Evolutionary conservation across 2,113 vertebrate genomes (phyloP).

Genomic region (Jaculus jaculus): DNA sequence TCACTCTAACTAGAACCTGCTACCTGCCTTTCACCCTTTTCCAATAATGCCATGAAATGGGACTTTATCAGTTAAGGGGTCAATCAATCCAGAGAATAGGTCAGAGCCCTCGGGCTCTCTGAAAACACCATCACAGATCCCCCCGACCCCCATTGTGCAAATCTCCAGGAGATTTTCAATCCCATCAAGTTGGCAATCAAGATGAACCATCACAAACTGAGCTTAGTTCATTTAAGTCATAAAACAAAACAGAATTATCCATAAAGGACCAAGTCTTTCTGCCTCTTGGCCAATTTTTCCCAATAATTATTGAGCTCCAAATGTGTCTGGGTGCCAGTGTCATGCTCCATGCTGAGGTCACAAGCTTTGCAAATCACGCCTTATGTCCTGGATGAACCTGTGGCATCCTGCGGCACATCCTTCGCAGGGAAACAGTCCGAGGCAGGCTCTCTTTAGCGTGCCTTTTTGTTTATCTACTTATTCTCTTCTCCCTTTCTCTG

Average conservation of each 20-base stretch:
- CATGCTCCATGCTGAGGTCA: background rate
- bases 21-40: background rate
- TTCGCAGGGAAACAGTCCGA: accelerated
- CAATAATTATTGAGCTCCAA: background rate
- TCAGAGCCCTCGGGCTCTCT: background rate
- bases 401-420: accelerated
- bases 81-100: background rate
- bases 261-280: background rate
- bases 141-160: no score
- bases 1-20: background rate
- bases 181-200: no score
- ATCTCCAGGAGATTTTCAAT: background rate
- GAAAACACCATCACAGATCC: background rate
- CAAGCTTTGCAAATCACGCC: accelerated
- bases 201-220: background rate
- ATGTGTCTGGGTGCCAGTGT: background rate
- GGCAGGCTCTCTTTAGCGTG: background rate
- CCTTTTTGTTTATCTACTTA: background rate
- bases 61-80: no score
- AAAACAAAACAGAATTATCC: background rate
- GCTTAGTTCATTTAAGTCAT: background rate
- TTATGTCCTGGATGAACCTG: background rate
- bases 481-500: background rate
- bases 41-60: background rate
- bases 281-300: background rate